Evolutionary conservation across 2,797 vertebrate genomes (phyloP), one percentile per base, ranked within the genome.

Genomic region (Esox masquinongy): DNA sequence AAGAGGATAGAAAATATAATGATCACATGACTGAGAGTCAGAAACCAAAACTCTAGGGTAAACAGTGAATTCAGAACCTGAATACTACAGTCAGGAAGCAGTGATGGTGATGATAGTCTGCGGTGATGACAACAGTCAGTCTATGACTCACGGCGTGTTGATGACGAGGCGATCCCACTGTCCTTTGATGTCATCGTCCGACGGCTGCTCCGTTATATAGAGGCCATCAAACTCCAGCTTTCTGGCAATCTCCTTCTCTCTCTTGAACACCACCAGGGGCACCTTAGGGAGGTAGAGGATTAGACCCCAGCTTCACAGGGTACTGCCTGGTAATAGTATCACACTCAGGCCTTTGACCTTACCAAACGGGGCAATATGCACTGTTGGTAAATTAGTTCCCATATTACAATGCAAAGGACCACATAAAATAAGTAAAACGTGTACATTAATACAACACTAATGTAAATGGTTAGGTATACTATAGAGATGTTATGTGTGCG

Each of bases 121-220:
- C 3, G n/a, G 56, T 59, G 56, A 59, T 12, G 56, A 59, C 22
- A 9, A 61, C 12, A 14, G 56, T 17, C 22, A 12, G 22, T 22
- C 36, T 9, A 8, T 12, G 81, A 94, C 97, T 94, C 91, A 99
- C 98, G 95, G 97, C 4, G 98, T 99, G 83, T 99, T 99, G 88
- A 99, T 99, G 79, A 99, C 97, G 39, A 99, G 91, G 31, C 98
- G 93, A 92, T 99, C 98, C 98, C 98, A 99, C 17, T 99, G 98
- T 59, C 98, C 98, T 92, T 99, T 99, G 80, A 99, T 99, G 85
- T 99, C 98, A 59, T 99, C 98, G 80, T 99, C 98, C 1, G 97
- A 97, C 0, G 98, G 98, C 85, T 99, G 98, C 84, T 99, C 98
- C 0, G 97, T 99, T 89, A 99, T 99, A 87, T 99, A 99, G 0